These are phyloP conservation scores for Columba livia DNA, from an alignment of 2,113 vertebrate genomes.

Conservation along the genomic window DNA sequence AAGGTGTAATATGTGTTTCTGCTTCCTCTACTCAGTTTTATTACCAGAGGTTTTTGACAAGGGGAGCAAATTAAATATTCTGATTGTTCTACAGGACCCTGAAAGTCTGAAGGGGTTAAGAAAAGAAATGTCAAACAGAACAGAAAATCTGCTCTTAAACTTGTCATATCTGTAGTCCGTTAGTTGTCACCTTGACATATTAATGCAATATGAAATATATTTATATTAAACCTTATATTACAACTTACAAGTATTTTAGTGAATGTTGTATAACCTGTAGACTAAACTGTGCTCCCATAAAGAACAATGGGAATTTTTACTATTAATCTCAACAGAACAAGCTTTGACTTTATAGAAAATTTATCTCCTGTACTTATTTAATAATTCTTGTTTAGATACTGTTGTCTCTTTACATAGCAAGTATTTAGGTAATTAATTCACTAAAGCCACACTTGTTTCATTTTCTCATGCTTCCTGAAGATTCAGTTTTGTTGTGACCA, in stretches of 20 bases:
- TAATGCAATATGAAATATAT: neutral
- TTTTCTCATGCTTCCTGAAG: neutral
- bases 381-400: neutral
- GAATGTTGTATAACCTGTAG: neutral
- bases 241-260: neutral
- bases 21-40: neutral
- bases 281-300: neutral
- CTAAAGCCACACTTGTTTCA: neutral
- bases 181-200: neutral
- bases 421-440: neutral
- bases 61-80: slow-evolving; percentile 16
- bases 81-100: slow-evolving; percentile 7
- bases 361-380: neutral
- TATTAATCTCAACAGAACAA: neutral
- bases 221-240: neutral
- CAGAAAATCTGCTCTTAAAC: neutral
- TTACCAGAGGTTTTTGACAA: neutral
- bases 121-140: slow-evolving; percentile 19
- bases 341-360: neutral
- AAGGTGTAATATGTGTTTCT: slow-evolving; percentile 62
- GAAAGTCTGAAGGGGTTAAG: neutral
- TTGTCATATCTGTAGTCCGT: neutral
- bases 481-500: neutral
- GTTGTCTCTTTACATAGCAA: neutral
- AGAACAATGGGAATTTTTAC: neutral